Base-by-base conservation (phyloP, 1,140 invertebrate genomes). In the Brachystomella parvula region DNA sequence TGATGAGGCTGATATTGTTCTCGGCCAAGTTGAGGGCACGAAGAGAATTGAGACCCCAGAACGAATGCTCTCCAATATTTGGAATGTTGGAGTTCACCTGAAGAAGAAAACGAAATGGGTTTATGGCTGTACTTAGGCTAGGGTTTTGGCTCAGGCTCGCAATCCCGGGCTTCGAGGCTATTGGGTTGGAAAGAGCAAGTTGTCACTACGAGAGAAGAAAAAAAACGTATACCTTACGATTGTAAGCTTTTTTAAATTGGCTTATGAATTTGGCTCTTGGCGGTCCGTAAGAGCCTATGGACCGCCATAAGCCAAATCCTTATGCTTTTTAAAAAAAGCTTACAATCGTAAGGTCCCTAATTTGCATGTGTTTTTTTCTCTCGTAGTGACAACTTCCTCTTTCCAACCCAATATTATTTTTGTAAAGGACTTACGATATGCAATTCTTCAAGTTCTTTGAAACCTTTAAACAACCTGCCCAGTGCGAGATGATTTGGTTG, bases 61-160 rank as follows among this genome's bases (percentile, higher is more conserved):
- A 89, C 12, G 88, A 87, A 73, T 87, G 83, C 64, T 84, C 82
- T 0, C 89, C 89, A 64, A 92, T 87, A 17, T 87, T 86, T 0
- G 89, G 88, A 3, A 92, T 78, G 73, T 86, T 86, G 0, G 87
- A 89, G 65, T 85, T 82, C 15, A 72, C 71, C 71, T 72, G 63
- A 30, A 79, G 19, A 2, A 65, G 64, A 29, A 31, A 17, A 65
- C 47, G 63, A 61, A 65, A 66, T 39, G 3, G 19, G 35, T 6
- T 56, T 62, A 74, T 47, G 0, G 64, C 68, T 19, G 68, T 68
- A 57, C 68, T 68, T 26, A 64, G 66, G 33, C 64, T 58, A 15
- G 62, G 58, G 31, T n/a, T n/a, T n/a, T n/a, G n/a, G n/a, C n/a
- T n/a, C n/a, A n/a, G n/a, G n/a, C 24, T 19, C 17, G 3, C 58